A percentile compares a stretch with the other conserved stretches of the same genome.
phyloP scores from a whole-genome alignment of 1,140 invertebrate genomes.

The Steinernema khuongi region DNA sequence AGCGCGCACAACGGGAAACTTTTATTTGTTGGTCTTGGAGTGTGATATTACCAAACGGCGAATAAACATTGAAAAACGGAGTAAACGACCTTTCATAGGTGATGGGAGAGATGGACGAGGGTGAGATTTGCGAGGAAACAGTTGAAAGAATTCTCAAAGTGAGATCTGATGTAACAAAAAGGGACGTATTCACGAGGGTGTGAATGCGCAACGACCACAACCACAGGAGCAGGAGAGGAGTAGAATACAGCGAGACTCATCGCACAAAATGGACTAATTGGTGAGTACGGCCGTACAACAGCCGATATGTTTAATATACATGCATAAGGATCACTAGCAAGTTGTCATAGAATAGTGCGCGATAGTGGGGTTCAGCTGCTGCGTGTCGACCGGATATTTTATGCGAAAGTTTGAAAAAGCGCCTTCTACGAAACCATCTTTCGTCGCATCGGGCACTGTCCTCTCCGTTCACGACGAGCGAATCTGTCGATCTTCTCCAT shows the following conservation, averaged over 20 bases:
- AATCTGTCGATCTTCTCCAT: conserved; percentile 46
- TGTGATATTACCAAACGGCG: too few relatives aligned
- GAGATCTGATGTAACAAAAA: background rate
- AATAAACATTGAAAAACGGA: too few relatives aligned
- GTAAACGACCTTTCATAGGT: background rate
- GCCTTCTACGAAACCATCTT: conserved; percentile 22
- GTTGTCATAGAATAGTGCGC: background rate
- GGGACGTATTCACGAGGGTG: background rate
- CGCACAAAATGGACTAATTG: too few relatives aligned
- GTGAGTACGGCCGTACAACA: background rate
- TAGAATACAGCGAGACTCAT: too few relatives aligned
- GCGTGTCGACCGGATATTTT: background rate
- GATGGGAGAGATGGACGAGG: background rate
- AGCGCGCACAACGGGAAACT: too few relatives aligned
- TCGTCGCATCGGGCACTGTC: conserved; percentile 31
- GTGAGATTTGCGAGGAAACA: background rate
- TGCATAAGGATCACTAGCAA: too few relatives aligned
- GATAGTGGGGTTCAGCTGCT: background rate
- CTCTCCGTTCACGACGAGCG: conserved; percentile 30
- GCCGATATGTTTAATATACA: background rate
- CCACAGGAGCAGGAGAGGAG: background rate
- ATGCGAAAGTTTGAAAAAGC: background rate
- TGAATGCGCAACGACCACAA: background rate
- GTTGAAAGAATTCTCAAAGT: background rate
- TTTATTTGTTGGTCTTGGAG: too few relatives aligned